phyloP scores from a whole-genome alignment of 2,888 invertebrate genomes.

The Andrena trimmerana region DNA sequence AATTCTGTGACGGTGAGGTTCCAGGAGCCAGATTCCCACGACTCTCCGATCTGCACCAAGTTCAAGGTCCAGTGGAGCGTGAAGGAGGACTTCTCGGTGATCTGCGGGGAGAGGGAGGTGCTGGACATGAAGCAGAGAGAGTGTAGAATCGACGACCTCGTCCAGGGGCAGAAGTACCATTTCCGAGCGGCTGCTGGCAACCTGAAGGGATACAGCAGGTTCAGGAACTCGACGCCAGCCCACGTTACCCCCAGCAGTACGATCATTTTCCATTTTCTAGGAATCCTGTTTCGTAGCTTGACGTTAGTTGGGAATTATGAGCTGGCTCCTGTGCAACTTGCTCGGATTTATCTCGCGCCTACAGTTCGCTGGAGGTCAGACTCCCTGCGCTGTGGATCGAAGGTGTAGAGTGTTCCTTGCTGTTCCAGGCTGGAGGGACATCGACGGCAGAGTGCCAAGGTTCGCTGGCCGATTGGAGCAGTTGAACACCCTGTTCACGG shows the following conservation, averaged over 20 bases:
- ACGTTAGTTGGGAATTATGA: no score
- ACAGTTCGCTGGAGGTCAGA: no score
- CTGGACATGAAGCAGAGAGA: conserved; percentile 88
- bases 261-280: conserved; percentile 80
- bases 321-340: no score
- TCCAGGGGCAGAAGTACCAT: conserved; percentile 94
- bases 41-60: conserved; percentile 94
- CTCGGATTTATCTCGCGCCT: no score
- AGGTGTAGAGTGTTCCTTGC: background rate
- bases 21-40: conserved; percentile 89
- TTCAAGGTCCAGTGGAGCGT: conserved; percentile 99
- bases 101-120: conserved; percentile 93
- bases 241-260: conserved; percentile 96
- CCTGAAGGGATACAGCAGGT: conserved; percentile 95
- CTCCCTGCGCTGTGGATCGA: background rate
- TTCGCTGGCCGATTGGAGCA: conserved; percentile 90
- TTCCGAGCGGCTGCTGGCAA: conserved; percentile 97
- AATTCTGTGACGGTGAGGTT: conserved; percentile 90
- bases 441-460: conserved; percentile 89
- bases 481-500: conserved; percentile 91
- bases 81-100: conserved; percentile 92
- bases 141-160: conserved; percentile 90
- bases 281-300: no score
- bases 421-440: conserved; percentile 92
- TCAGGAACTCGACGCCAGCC: conserved; percentile 91